Percentiles rank a stretch among this genome's conserved stretches.
phyloP scores from a whole-genome alignment of 2,888 invertebrate genomes.

The Phaonia tiefii region DNA sequence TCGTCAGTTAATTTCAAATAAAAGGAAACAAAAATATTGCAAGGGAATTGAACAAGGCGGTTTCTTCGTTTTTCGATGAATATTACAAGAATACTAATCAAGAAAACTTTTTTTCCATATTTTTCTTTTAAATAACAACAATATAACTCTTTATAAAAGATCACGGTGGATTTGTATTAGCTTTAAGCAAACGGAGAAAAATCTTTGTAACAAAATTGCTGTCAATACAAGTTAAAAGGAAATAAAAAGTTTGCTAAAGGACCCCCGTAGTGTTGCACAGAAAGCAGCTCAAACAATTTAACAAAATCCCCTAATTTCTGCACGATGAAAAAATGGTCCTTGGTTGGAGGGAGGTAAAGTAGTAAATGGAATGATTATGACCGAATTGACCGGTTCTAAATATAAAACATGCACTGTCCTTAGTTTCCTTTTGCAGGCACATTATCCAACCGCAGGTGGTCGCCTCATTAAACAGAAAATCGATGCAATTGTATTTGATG shows the following conservation, averaged over 20 bases:
- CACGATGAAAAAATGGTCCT: neutral
- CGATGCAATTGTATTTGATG: slow-evolving; percentile 51
- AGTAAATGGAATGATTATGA: slow-evolving; percentile 23
- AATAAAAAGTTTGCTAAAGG: slow-evolving; percentile 15
- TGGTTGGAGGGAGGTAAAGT: neutral
- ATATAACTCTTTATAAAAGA: slow-evolving; percentile 17
- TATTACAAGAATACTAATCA: slow-evolving; percentile 43
- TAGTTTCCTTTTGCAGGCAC: slow-evolving; percentile 39
- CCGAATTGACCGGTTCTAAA: slow-evolving; percentile 41
- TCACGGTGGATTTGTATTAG: slow-evolving; percentile 39
- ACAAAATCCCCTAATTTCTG: slow-evolving; percentile 40
- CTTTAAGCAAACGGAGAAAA: slow-evolving; percentile 36
- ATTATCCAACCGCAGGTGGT: slow-evolving; percentile 61
- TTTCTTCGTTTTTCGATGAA: slow-evolving; percentile 2
- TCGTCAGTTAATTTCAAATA: too few species aligned
- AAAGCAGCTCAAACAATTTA: slow-evolving; percentile 37
- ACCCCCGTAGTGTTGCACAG: slow-evolving; percentile 39
- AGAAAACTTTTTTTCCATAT: slow-evolving; percentile 12
- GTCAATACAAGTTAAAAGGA: neutral
- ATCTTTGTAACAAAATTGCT: neutral
- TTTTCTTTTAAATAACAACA: slow-evolving; percentile 2
- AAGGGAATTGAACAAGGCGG: slow-evolving; percentile 8
- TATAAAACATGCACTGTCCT: neutral
- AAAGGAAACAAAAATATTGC: neutral
- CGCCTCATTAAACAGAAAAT: slow-evolving; percentile 60